Evolutionary conservation across 2,888 invertebrate genomes (phyloP), one percentile per base, ranked within the genome.

Genomic region (Mongoloraphidia duomilia): DNA sequence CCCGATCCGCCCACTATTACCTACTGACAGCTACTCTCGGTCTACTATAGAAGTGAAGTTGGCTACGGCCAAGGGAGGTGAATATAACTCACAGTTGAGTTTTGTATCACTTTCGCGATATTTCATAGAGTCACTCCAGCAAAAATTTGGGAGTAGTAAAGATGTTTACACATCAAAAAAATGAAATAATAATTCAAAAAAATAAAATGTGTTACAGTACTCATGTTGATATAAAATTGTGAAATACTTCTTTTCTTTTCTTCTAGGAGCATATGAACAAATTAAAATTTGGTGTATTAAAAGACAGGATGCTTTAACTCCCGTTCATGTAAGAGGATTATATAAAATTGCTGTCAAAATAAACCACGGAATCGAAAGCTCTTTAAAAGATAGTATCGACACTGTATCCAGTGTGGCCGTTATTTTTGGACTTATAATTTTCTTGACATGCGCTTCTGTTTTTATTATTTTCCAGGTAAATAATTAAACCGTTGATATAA

Each of bases 381-480:
- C 76, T 46, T 71, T 89, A 0, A 82, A 82, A 61, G 78, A 79
- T 14, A 86, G 84, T 1, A 80, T 93, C 38, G 92, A 94, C 67
- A 81, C 89, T 0, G 84, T 91, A 2, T 87, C 92, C 8, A 85
- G 88, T 44, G 80, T 85, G 55, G 75, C 90, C 47, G 88, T 95
- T 58, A 92, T 95, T 54, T 72, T 88, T 46, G 79, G 85, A n/a
- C 77, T 95, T 47, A 76, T 94, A 47, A 63, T 92, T 34, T 84
- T 89, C 57, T 76, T 85, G 13, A 75, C 82, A 45, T 80, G 88
- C 57, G 79, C 87, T 42, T 80, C 85, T 34, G 75, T 93, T 53
- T 91, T 95, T 65, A 80, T 87, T 52, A 80, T 79, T 50, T 76
- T 90, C 56, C 90, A 91, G 78, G 89, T 89, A 67, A 61, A 57